Conservation (phyloP, 2,113 vertebrate species). For the Odocoileus virginianus region DNA sequence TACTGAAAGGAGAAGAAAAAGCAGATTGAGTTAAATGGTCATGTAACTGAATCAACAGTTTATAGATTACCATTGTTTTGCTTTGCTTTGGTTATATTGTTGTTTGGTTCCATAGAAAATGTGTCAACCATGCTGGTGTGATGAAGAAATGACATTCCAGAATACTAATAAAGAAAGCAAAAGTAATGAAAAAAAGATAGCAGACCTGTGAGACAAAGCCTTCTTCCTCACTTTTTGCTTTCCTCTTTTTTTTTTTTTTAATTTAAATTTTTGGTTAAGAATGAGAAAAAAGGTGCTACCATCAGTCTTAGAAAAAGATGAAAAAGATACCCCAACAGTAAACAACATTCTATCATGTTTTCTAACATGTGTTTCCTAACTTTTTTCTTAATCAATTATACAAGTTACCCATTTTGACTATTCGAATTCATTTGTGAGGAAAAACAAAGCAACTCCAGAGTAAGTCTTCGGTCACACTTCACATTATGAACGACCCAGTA, state of each 20-base stretch:
- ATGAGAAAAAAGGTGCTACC: neutral
- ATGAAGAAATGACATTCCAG: neutral
- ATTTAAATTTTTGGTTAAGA: neutral
- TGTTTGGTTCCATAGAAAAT: neutral
- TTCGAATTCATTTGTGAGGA: neutral
- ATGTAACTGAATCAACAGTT: neutral
- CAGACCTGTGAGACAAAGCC: neutral
- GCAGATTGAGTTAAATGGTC: neutral
- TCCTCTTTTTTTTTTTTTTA: neutral
- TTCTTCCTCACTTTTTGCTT: neutral
- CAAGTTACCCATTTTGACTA: neutral
- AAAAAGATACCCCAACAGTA: neutral
- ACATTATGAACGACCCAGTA: neutral
- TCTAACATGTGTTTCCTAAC: neutral
- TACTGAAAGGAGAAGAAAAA: neutral
- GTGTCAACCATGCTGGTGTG: neutral
- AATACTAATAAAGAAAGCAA: neutral
- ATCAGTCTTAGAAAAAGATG: neutral
- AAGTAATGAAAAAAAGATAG: neutral
- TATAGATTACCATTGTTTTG: neutral
- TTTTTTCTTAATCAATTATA: neutral
- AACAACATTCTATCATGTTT: neutral
- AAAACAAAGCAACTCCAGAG: neutral
- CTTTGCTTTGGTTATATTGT: neutral
- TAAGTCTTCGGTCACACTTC: neutral